These are phyloP conservation scores for Danio aesculapii DNA, from an alignment of 2,797 vertebrate genomes.

Conservation along the genomic window DNA sequence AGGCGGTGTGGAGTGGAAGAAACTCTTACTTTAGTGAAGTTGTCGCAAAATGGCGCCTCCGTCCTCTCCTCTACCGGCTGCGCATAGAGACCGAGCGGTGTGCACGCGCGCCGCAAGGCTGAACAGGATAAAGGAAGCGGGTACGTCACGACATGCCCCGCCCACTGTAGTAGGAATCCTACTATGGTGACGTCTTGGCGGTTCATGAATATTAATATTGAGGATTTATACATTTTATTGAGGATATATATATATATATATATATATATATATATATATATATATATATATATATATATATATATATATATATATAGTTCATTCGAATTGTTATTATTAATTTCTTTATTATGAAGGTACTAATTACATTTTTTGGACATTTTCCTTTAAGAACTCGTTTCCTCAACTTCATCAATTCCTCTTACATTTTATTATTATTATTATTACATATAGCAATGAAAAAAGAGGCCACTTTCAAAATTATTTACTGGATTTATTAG, in stretches of 20 bases:
- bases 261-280: too few relatives aligned
- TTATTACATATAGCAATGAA: too few relatives aligned
- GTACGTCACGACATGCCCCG: constrained; percentile 28
- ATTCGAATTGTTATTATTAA: background rate
- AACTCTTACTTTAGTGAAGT: constrained; percentile 47
- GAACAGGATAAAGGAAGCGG: constrained; percentile 61
- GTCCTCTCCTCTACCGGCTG: constrained; percentile 61
- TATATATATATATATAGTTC: background rate
- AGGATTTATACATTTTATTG: too few relatives aligned
- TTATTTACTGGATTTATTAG: too few relatives aligned
- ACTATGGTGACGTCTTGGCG: background rate
- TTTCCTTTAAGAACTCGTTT: too few relatives aligned
- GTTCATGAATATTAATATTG: background rate
- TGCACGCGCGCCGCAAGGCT: background rate
- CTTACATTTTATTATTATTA: too few relatives aligned
- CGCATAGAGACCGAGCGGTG: constrained; percentile 70
- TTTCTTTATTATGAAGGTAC: too few relatives aligned
- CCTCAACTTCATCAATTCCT: too few relatives aligned
- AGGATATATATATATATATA: background rate
- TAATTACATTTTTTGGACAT: too few relatives aligned
- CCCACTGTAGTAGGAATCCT: background rate
- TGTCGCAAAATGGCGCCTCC: constrained; percentile 79
- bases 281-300: too few relatives aligned
- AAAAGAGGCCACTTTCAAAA: too few relatives aligned
- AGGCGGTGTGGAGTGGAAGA: background rate